These are phyloP conservation scores for Acanthococcus lagerstroemiae DNA, from an alignment of 2,888 invertebrate genomes.

Conservation along the genomic window DNA sequence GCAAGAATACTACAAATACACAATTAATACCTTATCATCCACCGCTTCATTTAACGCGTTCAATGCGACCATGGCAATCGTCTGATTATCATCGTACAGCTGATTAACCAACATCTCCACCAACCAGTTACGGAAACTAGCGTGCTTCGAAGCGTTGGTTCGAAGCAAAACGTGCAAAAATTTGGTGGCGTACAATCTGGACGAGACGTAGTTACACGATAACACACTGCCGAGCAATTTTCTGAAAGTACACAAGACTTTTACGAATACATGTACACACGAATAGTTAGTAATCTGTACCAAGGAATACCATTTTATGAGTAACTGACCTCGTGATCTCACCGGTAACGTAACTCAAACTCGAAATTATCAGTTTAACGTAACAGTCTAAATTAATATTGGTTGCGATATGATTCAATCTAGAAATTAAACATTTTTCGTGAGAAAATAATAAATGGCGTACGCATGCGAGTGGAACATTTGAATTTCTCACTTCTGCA, in stretches of 20 bases:
- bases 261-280: neutral
- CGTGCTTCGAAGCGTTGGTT: conserved; percentile 57
- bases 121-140: conserved; percentile 56
- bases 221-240: conserved; percentile 47
- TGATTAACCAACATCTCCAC: conserved; percentile 73
- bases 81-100: conserved; percentile 69
- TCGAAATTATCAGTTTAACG: conserved; percentile 84
- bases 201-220: conserved; percentile 46
- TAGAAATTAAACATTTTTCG: too few relatives aligned
- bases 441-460: neutral
- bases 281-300: too few relatives aligned
- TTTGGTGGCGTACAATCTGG: conserved; percentile 79
- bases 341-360: conserved; percentile 68
- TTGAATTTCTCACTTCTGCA: conserved; percentile 26
- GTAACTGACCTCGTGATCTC: conserved; percentile 59
- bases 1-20: too few relatives aligned
- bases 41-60: conserved; percentile 85
- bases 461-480: neutral
- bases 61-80: conserved; percentile 69
- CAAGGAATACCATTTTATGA: too few relatives aligned
- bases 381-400: conserved; percentile 78
- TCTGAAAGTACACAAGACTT: conserved; percentile 39
- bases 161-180: conserved; percentile 78
- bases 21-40: conserved; percentile 69
- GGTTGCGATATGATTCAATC: conserved; percentile 32